Conservation (phyloP, 2,113 vertebrate genomes). For the Chloropsis hardwickii region DNA sequence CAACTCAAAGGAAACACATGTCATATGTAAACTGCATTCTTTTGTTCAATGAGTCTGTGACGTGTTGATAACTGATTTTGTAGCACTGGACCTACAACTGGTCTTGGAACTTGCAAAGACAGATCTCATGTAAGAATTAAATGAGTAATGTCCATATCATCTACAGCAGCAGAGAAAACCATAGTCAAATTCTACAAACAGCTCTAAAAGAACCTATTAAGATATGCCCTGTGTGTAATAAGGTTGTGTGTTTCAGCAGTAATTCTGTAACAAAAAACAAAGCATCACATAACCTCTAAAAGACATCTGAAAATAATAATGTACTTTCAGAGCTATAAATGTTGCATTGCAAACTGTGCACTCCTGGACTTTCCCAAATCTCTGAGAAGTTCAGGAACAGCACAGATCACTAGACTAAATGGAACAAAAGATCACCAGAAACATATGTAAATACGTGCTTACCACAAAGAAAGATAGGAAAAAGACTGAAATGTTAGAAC, state of each 20-base stretch:
- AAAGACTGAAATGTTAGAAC: neutral
- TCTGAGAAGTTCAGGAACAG: neutral
- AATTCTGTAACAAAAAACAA: neutral
- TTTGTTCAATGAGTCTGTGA: neutral
- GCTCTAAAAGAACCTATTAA: neutral
- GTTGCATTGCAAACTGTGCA: neutral
- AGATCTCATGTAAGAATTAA: neutral
- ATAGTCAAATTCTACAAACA: neutral
- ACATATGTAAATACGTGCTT: neutral
- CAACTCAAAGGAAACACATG: neutral
- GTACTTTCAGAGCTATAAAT: neutral
- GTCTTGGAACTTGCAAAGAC: neutral
- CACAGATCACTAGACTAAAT: neutral
- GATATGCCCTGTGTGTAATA: neutral
- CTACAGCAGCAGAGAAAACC: neutral
- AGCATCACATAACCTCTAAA: neutral
- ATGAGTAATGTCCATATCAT: rapidly evolving
- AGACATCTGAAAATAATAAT: neutral
- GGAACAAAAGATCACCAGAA: neutral
- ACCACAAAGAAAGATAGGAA: neutral
- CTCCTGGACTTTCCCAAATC: neutral
- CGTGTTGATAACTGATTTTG: rapidly evolving
- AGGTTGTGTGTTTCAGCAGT: neutral
- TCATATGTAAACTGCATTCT: neutral
- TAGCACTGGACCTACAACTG: neutral